phyloP scores from a whole-genome alignment of 2,113 vertebrate species.

The Podocnemis expansa region DNA sequence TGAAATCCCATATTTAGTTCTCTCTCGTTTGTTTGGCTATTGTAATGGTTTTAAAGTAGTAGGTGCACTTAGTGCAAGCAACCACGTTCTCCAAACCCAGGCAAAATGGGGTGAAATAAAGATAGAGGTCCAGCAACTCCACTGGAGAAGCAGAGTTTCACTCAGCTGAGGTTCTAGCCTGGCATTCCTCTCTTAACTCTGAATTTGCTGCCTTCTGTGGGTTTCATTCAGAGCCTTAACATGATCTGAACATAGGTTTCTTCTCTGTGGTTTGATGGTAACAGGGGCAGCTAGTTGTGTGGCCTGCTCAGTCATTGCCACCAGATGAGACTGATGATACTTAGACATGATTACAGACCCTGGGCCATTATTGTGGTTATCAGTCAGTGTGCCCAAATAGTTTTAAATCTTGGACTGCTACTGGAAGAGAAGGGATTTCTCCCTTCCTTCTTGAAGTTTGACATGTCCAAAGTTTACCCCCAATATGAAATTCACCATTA shows the following conservation, averaged over 20 bases:
- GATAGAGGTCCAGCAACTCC: rapidly evolving
- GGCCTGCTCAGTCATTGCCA: not conserved
- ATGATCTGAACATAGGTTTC: not conserved
- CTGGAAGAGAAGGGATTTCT: not conserved
- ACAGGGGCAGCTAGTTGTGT: not conserved
- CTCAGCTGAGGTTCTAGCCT: not conserved
- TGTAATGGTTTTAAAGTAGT: rapidly evolving
- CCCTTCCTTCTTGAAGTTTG: not conserved
- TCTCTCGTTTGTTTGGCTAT: not conserved
- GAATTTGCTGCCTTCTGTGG: not conserved
- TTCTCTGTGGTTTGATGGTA: not conserved
- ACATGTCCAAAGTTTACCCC: not conserved
- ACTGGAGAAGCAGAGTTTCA: not conserved
- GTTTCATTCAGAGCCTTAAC: not conserved
- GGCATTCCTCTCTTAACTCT: rapidly evolving
- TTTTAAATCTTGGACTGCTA: not conserved
- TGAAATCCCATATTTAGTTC: not conserved
- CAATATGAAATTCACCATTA: constrained; percentile 12
- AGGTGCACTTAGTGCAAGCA: not conserved
- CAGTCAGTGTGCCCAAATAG: not conserved
- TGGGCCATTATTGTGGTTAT: not conserved
- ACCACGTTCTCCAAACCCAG: not conserved
- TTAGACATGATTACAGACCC: not conserved
- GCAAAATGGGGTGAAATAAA: not conserved
- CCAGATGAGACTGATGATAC: not conserved